Percentiles rank a stretch among this genome's conserved stretches.
Evolutionary conservation across 92 coral and sea anemone genomes (phyloP).

Genomic region (Pocillopora grandis): DNA sequence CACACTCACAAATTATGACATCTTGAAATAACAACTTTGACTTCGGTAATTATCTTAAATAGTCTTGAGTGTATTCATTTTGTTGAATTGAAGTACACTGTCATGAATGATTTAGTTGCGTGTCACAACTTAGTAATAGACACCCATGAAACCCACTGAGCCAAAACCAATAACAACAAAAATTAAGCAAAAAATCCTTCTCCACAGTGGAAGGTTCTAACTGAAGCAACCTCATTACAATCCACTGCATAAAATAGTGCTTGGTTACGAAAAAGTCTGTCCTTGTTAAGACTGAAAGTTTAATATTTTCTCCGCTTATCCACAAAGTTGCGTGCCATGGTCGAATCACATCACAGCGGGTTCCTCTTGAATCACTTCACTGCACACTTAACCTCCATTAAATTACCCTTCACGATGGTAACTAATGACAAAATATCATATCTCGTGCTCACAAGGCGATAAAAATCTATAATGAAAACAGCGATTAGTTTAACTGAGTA

Average conservation of each 20-base stretch:
- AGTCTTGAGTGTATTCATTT: no score
- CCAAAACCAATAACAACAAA: no score
- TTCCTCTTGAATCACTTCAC: neutral
- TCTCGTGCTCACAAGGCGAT: neutral
- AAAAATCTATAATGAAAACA: neutral
- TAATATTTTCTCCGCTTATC: neutral
- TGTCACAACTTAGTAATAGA: no score
- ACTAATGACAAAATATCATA: conserved; percentile 12
- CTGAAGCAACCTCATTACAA: no score
- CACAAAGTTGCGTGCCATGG: conserved; percentile 1
- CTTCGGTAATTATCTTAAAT: no score
- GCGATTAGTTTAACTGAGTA: conserved; percentile 6
- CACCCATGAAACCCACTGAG: no score
- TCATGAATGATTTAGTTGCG: no score
- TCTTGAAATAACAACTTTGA: no score
- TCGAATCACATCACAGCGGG: neutral
- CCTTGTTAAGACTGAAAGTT: neutral
- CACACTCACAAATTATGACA: no score
- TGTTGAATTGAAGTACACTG: no score
- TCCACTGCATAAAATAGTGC: neutral
- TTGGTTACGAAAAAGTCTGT: neutral
- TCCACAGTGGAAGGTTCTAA: no score
- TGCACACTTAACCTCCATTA: conserved; percentile 11
- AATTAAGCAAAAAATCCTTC: no score
- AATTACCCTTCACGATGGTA: neutral